Evolutionary conservation across 2,797 vertebrate genomes (phyloP), one percentile per base, ranked within the genome.

Genomic region (Acrossocheilus wenchowensis): DNA sequence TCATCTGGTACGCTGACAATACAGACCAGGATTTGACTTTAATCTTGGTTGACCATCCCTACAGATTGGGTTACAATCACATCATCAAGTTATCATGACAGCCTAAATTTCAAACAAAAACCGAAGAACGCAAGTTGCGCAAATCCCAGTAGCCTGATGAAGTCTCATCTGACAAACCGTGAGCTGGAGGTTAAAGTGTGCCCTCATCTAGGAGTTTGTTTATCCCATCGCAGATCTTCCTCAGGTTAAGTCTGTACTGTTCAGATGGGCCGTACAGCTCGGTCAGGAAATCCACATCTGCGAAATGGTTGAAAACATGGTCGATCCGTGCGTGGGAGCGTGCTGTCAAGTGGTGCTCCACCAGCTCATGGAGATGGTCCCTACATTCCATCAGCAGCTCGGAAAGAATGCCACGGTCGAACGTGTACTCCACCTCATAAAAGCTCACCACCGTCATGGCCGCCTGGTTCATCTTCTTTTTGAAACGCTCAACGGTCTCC

Each of bases 371-470:
- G 84, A 99, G 97, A 78, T 99, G 96, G 90, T 97, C 97, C 91
- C 97, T 97, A 93, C 98, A 99, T 92, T 99, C 97, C 0, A 97
- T 94, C 91, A 99, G 96, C 85, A 99, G 96, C 94, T 96, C 96
- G 0, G 98, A 97, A 41, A 99, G 97, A 92, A 99, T 97, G 0
- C 95, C 96, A 90, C 95, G 95, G 89, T 99, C 98, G 7, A 99
- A 99, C 14, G 98, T 99, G 93, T 98, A 99, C 43, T 99, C 98
- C 72, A 99, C 98, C 91, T 99, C 98, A 0, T 99, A 97, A 95
- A 99, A 99, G 41, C 98, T 99, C 92, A 99, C 97, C 0, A 97
- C 97, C 0, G 98, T 99, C 98, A 99, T 99, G 92, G 98, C 97
- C 0, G 97, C 97, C 94, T 99, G 98, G 93, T 99, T 99, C 94